phyloP scores from a whole-genome alignment of 2,888 invertebrate species.

The Prosopocoilus inquinatus region DNA sequence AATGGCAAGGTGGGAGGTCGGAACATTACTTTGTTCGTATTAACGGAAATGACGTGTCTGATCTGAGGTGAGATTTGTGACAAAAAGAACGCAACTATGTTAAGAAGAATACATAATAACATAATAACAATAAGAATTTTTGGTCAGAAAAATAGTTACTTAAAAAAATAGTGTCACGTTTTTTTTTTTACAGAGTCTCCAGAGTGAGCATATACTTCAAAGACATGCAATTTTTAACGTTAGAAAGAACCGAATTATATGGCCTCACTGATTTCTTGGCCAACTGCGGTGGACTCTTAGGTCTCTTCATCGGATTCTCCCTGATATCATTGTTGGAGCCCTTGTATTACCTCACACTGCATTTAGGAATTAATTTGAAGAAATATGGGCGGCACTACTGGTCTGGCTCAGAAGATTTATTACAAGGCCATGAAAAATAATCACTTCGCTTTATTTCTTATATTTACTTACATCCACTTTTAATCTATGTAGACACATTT shows the following conservation, averaged over 20 bases:
- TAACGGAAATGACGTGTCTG: too few relatives aligned
- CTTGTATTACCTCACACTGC: conserved; percentile 57
- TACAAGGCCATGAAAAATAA: conserved; percentile 38
- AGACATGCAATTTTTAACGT: conserved; percentile 60
- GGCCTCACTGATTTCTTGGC: conserved; percentile 59
- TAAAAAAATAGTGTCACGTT: not conserved
- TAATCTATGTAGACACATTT: too few relatives aligned
- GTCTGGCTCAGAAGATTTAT: conserved; percentile 41
- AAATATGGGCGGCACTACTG: conserved; percentile 49
- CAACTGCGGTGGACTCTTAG: conserved; percentile 58
- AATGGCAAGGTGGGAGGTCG: too few relatives aligned
- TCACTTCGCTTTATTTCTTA: too few relatives aligned
- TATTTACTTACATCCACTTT: too few relatives aligned
- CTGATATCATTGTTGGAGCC: conserved; percentile 63
- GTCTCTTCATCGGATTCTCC: conserved; percentile 64
- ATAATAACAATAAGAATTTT: too few relatives aligned
- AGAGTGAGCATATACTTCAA: conserved; percentile 70
- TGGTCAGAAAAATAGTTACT: not conserved
- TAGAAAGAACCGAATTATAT: conserved; percentile 57
- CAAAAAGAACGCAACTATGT: too few relatives aligned
- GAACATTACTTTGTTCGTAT: too few relatives aligned
- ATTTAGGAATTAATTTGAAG: conserved; percentile 53
- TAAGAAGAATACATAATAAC: too few relatives aligned
- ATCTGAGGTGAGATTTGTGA: too few relatives aligned
- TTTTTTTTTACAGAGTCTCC: conserved; percentile 53